Conservation (phyloP, 2,888 invertebrate genomes). For the Hirtodrosophila confusa region DNA sequence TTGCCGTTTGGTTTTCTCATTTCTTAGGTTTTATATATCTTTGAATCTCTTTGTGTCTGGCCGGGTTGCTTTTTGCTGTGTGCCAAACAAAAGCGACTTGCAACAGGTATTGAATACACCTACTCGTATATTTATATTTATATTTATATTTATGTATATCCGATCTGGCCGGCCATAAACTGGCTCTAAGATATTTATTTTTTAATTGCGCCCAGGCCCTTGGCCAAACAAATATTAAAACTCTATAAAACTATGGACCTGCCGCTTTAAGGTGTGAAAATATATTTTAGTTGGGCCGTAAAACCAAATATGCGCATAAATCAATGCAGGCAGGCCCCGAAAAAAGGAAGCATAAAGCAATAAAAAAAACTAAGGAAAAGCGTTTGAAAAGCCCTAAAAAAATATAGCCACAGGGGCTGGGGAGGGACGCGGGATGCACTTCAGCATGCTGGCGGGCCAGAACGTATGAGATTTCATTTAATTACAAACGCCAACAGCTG, state of each 20-base stretch:
- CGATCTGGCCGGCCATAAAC: constrained; percentile 9
- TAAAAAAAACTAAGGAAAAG: constrained; percentile 33
- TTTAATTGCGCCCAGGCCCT: constrained; percentile 27
- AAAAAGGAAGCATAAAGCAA: constrained; percentile 34
- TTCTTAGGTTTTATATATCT: constrained; percentile 18
- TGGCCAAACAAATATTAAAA: constrained; percentile 33
- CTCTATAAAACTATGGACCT: constrained; percentile 35
- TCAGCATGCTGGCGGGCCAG: constrained; percentile 1
- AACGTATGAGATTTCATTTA: constrained; percentile 51
- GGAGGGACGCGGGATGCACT: background rate
- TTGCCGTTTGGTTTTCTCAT: constrained; percentile 38
- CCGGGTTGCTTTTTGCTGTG: constrained; percentile 13
- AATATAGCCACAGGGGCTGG: constrained; percentile 1
- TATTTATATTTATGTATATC: too few species aligned
- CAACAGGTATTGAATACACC: constrained; percentile 35
- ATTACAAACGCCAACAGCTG: constrained; percentile 56
- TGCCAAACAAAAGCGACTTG: constrained; percentile 14
- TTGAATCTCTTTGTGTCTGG: constrained; percentile 15
- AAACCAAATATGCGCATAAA: constrained; percentile 44
- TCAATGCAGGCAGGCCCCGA: constrained; percentile 19
- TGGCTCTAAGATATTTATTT: constrained; percentile 24
- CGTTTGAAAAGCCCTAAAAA: constrained; percentile 53
- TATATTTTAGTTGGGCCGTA: constrained; percentile 34
- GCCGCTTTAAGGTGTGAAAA: constrained; percentile 47
- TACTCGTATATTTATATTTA: background rate